phyloP scores from a whole-genome alignment of 2,888 invertebrate genomes.

The Papilio protenor region DNA sequence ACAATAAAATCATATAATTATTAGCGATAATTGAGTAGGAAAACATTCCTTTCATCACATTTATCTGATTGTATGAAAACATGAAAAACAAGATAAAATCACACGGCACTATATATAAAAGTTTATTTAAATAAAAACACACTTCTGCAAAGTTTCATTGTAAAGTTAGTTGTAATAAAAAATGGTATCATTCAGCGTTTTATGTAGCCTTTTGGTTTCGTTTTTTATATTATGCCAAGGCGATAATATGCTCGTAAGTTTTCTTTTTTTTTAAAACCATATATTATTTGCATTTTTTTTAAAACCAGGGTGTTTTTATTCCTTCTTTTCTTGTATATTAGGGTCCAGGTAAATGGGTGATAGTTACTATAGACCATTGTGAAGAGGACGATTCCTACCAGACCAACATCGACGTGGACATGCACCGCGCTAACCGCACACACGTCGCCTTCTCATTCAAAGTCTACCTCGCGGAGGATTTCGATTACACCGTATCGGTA shows the following conservation, averaged over 20 bases:
- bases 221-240: conserved; percentile 2
- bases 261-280: background rate
- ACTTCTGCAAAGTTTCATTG: background rate
- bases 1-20: background rate
- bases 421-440: conserved; percentile 63
- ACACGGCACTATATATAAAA: background rate
- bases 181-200: background rate
- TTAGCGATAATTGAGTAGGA: background rate
- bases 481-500: conserved; percentile 55
- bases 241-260: conserved; percentile 37
- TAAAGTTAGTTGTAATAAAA: background rate
- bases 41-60: background rate
- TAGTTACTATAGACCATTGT: conserved; percentile 57
- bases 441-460: conserved; percentile 61
- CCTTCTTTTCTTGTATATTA: conserved; percentile 43
- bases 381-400: conserved; percentile 51
- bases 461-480: conserved; percentile 45
- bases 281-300: background rate
- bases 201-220: background rate
- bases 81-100: conserved; percentile 30
- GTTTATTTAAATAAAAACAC: conserved; percentile 10
- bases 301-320: too few species aligned
- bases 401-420: conserved; percentile 50
- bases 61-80: background rate
- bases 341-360: conserved; percentile 62